A percentile compares a stretch with the other conserved stretches of the same genome.
These are phyloP conservation scores for Symphodus melops DNA, from an alignment of 2,113 vertebrate genomes.

Conservation along the genomic window DNA sequence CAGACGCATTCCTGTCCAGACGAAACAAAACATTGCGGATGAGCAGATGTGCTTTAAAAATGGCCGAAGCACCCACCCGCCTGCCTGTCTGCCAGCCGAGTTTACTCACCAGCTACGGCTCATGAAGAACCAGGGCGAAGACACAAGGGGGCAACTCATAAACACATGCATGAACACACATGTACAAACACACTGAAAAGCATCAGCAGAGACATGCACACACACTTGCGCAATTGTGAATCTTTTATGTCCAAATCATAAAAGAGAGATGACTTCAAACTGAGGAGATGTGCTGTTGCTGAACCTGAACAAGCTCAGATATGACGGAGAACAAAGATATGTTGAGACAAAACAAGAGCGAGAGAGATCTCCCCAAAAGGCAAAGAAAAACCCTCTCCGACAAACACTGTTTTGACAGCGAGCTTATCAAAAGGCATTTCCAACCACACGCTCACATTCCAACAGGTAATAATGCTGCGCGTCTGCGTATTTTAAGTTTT, in stretches of 20 bases:
- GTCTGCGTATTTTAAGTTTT: conserved; percentile 17
- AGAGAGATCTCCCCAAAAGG: not conserved
- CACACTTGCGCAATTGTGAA: conserved; percentile 39
- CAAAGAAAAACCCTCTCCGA: not conserved
- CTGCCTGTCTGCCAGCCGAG: not conserved
- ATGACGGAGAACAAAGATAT: not conserved
- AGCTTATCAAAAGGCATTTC: conserved; percentile 31
- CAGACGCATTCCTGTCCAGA: conserved; percentile 68
- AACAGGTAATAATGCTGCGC: conserved; percentile 37
- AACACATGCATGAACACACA: conserved; percentile 64
- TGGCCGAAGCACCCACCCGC: conserved; percentile 26
- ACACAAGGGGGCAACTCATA: conserved; percentile 28
- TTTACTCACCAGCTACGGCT: conserved; percentile 28
- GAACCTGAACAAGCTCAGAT: conserved; percentile 10
- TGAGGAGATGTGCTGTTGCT: not conserved
- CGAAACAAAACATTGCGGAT: conserved; percentile 36
- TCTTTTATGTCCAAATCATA: conserved; percentile 58
- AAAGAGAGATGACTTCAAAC: conserved; percentile 34
- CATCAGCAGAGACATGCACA: conserved; percentile 38
- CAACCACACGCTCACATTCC: conserved; percentile 23
- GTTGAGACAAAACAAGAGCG: not conserved
- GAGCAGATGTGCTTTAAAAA: conserved; percentile 71
- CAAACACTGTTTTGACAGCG: conserved; percentile 6
- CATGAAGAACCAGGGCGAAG: conserved; percentile 1
- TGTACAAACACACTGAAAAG: conserved; percentile 52